Conservation (phyloP, 2,888 invertebrate species). For the Lordiphosa fenestrarum region DNA sequence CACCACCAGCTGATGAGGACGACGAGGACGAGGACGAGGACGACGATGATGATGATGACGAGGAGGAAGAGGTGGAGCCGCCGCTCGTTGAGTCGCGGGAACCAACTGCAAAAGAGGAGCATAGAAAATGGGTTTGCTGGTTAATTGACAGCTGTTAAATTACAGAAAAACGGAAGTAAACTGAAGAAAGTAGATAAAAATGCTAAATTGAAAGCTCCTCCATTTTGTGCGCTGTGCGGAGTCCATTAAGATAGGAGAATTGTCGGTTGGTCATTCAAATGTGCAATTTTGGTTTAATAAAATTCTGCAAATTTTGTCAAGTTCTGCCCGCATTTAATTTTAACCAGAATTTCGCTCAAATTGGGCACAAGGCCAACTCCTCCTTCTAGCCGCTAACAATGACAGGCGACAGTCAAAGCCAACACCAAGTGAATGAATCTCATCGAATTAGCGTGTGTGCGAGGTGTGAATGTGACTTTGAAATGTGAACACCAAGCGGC, state of each 20-base stretch:
- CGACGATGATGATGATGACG: not conserved
- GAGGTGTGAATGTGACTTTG: constrained; percentile 25
- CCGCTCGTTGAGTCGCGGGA: constrained; percentile 76
- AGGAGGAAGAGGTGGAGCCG: constrained; percentile 20
- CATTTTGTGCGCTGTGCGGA: not conserved
- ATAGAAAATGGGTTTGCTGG: constrained; percentile 3
- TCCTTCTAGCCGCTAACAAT: not conserved
- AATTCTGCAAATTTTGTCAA: no score
- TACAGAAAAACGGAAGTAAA: constrained; percentile 25
- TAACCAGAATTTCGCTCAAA: no score
- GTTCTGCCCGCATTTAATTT: no score
- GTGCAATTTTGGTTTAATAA: not conserved
- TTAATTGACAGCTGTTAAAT: constrained; percentile 41
- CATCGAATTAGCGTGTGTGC: constrained; percentile 8
- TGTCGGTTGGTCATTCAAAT: constrained; percentile 1
- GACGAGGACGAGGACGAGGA: constrained; percentile 29
- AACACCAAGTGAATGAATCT: constrained; percentile 11
- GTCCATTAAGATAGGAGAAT: constrained; percentile 9
- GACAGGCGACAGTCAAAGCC: constrained; percentile 1
- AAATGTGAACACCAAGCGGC: constrained; percentile 9
- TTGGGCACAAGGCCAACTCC: no score
- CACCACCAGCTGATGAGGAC: constrained; percentile 41
- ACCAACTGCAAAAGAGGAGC: constrained; percentile 72
- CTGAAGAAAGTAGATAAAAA: constrained; percentile 15
- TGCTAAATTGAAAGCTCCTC: constrained; percentile 30